Conservation (phyloP, 35 echinoderm and acorn worm genomes). For the Ophioderma brevispina region DNA sequence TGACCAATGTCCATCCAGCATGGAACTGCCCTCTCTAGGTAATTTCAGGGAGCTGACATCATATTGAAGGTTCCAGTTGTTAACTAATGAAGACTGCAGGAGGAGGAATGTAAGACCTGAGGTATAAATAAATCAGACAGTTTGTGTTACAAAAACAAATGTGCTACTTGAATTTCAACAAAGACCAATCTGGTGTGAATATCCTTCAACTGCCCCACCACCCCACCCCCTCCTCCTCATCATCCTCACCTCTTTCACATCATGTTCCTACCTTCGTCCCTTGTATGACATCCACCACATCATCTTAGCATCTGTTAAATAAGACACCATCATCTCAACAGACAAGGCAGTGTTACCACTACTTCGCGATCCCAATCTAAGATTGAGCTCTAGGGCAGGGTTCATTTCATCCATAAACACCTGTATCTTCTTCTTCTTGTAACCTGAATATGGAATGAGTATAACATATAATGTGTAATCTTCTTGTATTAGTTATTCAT, state of each 20-base stretch:
- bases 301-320: slow-evolving; percentile 83
- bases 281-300: slow-evolving; percentile 84
- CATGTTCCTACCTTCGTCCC: slow-evolving; percentile 46
- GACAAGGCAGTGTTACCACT: slow-evolving; percentile 76
- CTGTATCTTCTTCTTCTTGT: slow-evolving; percentile 77
- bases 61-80: slow-evolving; percentile 81
- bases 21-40: slow-evolving; percentile 57
- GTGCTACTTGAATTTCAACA: too few relatives aligned
- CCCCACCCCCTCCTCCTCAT: too few relatives aligned
- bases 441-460: slow-evolving; percentile 37
- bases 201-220: too few relatives aligned
- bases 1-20: slow-evolving; percentile 94
- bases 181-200: too few relatives aligned
- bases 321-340: slow-evolving; percentile 69
- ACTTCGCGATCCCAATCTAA: slow-evolving; percentile 65
- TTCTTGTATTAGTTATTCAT: too few relatives aligned
- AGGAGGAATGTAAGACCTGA: slow-evolving; percentile 16
- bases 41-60: slow-evolving; percentile 47
- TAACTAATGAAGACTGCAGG: slow-evolving; percentile 82
- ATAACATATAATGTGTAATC: too few relatives aligned
- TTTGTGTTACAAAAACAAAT: too few relatives aligned
- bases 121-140: too few relatives aligned
- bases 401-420: slow-evolving; percentile 74
- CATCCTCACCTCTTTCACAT: too few relatives aligned
- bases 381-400: slow-evolving; percentile 56